A percentile compares a stretch with the other conserved stretches of the same genome.
Conservation (phyloP, 1,140 invertebrate genomes). For the Manduca sexta region DNA sequence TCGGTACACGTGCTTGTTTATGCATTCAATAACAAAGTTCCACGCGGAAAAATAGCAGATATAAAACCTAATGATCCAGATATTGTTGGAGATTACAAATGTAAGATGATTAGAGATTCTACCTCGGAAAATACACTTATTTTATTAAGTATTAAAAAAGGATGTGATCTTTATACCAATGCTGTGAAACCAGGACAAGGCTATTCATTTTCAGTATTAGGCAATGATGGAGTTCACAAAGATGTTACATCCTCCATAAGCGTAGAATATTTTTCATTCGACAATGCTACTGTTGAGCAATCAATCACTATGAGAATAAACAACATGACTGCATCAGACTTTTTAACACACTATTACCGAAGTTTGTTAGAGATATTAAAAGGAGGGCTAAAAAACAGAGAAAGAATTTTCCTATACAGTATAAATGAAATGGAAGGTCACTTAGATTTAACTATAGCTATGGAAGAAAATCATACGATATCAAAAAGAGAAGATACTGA, state of each 20-base stretch:
- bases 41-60: conserved; percentile 88
- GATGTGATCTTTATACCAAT: conserved; percentile 85
- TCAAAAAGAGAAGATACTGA: conserved; percentile 76
- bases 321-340: conserved; percentile 82
- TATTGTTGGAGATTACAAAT: conserved; percentile 89
- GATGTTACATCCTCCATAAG: conserved; percentile 89
- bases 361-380: conserved; percentile 82
- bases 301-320: conserved; percentile 84
- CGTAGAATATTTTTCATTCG: conserved; percentile 86
- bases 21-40: conserved; percentile 82
- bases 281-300: conserved; percentile 87
- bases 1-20: conserved; percentile 88
- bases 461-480: conserved; percentile 74
- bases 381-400: conserved; percentile 76
- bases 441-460: conserved; percentile 82
- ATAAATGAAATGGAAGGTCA: conserved; percentile 78
- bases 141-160: conserved; percentile 81
- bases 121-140: conserved; percentile 66
- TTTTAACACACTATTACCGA: conserved; percentile 83
- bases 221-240: conserved; percentile 90
- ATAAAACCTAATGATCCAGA: conserved; percentile 94
- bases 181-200: conserved; percentile 80
- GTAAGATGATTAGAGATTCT: conserved; percentile 80
- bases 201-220: conserved; percentile 85
- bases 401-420: conserved; percentile 81